These are phyloP conservation scores for Neodiprion lecontei DNA, from an alignment of 1,140 invertebrate genomes.

Conservation along the genomic window DNA sequence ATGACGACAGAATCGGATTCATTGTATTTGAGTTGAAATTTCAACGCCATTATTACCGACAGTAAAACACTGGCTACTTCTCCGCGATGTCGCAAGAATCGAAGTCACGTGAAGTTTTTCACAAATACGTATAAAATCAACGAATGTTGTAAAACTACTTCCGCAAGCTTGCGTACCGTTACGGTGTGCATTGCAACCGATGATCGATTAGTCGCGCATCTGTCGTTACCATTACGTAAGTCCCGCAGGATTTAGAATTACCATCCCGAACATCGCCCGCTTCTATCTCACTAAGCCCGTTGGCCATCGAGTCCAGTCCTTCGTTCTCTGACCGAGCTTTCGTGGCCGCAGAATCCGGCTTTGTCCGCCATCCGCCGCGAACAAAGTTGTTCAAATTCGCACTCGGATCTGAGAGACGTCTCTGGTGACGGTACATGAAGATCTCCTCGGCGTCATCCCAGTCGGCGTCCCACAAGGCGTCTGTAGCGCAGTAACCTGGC, in stretches of 20 bases:
- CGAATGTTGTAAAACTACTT: too few relatives aligned
- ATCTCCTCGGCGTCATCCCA: constrained; percentile 88
- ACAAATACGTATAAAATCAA: too few relatives aligned
- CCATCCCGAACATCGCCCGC: constrained; percentile 92
- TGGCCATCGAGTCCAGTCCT: constrained; percentile 81
- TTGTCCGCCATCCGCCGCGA: constrained; percentile 80
- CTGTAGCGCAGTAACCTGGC: constrained; percentile 82
- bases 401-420: constrained; percentile 92
- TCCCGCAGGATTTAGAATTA: constrained; percentile 59
- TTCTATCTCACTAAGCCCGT: constrained; percentile 89
- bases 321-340: constrained; percentile 93
- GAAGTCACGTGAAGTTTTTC: too few relatives aligned
- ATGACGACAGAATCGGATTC: too few relatives aligned
- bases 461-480: constrained; percentile 82
- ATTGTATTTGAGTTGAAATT: too few relatives aligned
- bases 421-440: constrained; percentile 80
- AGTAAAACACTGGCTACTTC: too few relatives aligned
- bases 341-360: constrained; percentile 61
- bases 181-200: too few relatives aligned
- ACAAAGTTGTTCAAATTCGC: constrained; percentile 91
- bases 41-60: too few relatives aligned
- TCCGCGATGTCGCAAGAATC: too few relatives aligned
- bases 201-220: neutral
- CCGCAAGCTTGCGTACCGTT: too few relatives aligned
- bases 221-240: neutral